phyloP scores from a whole-genome alignment of 1,140 invertebrate species.

The Sinella curviseta region DNA sequence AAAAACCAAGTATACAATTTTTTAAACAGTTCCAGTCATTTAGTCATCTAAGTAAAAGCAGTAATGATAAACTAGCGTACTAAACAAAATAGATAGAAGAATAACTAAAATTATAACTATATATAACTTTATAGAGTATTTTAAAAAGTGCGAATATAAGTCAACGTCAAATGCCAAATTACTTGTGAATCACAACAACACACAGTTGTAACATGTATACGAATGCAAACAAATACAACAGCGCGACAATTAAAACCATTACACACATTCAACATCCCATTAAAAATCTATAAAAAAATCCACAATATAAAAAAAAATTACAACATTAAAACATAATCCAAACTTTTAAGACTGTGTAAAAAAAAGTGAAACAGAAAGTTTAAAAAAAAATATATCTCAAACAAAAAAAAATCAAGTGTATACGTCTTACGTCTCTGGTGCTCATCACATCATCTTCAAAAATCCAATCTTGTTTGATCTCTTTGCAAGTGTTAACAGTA shows the following conservation, averaged over 20 bases:
- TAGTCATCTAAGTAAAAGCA: slow-evolving; percentile 20
- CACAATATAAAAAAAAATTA: background rate
- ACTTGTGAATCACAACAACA: background rate
- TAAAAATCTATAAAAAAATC: slow-evolving; percentile 4
- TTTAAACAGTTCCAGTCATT: slow-evolving; percentile 34
- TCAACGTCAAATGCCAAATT: slow-evolving; percentile 2
- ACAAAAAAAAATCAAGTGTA: background rate
- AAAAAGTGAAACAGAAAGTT: background rate
- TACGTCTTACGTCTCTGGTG: slow-evolving; percentile 15
- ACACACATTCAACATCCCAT: background rate
- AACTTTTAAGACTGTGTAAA: background rate
- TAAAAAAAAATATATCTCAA: background rate
- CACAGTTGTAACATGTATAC: slow-evolving; percentile 7
- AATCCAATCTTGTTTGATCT: background rate
- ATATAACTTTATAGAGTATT: slow-evolving; percentile 1
- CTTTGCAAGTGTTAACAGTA: background rate
- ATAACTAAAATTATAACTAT: too few species aligned
- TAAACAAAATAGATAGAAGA: background rate
- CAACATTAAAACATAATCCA: background rate
- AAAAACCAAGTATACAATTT: slow-evolving; percentile 33
- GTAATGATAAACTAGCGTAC: background rate
- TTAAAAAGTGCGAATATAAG: background rate
- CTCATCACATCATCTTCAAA: background rate
- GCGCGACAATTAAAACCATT: background rate
- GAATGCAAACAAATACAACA: background rate